phyloP scores from a whole-genome alignment of 2,797 vertebrate genomes.

The Simalia tracyae region DNA sequence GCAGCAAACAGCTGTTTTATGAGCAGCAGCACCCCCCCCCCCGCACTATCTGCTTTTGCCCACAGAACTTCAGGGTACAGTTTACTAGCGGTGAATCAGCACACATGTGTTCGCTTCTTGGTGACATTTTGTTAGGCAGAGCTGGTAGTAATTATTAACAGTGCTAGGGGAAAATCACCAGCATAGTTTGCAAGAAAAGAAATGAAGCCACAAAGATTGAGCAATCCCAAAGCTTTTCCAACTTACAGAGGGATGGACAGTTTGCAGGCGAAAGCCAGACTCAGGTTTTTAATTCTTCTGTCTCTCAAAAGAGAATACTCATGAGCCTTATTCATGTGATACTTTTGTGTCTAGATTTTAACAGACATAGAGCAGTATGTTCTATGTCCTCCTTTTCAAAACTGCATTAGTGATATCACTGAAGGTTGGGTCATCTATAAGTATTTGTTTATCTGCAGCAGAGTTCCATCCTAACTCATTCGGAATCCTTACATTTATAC shows the following conservation, averaged over 20 bases:
- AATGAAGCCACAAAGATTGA: background rate
- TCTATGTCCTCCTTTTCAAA: no score
- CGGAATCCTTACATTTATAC: background rate
- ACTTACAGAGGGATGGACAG: rapidly evolving
- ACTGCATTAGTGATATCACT: background rate
- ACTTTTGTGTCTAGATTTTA: background rate
- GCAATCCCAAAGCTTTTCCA: background rate
- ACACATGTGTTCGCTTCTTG: background rate
- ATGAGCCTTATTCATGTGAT: background rate
- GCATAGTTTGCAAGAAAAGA: background rate
- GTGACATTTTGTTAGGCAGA: rapidly evolving
- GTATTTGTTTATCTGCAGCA: background rate
- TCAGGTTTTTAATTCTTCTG: background rate
- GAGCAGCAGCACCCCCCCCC: constrained; percentile 46
- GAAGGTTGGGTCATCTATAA: background rate
- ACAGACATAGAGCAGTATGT: background rate
- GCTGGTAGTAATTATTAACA: rapidly evolving
- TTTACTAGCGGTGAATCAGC: background rate
- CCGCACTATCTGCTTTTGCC: constrained; percentile 23
- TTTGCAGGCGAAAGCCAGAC: background rate
- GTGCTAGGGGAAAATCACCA: rapidly evolving
- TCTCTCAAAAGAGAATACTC: background rate
- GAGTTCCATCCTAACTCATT: background rate
- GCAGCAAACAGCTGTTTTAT: constrained; percentile 51
- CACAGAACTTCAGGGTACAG: background rate